Evolutionary conservation across 1,140 invertebrate species (phyloP), one percentile per base, ranked within the genome.

Genomic region (Gryllus bimaculatus): DNA sequence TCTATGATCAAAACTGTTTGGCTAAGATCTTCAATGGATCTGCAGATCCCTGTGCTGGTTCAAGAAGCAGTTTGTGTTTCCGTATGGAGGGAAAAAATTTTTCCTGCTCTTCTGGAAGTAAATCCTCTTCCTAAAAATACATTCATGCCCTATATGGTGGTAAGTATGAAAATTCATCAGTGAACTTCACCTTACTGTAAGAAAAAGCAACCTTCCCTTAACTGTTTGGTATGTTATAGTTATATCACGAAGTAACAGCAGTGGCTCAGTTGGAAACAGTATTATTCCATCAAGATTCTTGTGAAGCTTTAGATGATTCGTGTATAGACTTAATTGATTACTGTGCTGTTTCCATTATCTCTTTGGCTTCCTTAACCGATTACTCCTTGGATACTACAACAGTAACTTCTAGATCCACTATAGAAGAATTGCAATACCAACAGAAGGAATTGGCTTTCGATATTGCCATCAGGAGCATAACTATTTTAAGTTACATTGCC

Each of bases 261-360:
- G 87, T 93, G 48, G 91, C 92, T 4, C 83, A 95, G 0, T 83
- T 95, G 48, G 93, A 95, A 85, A 89, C 91, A 10, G 88, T 94
- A 54, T 85, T 94, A 8, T 95, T 90, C 83, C 93, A 95, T 84
- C 88, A 89, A 10, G 92, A 91, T 82, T 89, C 91, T 47, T 91
- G 89, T 78, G 90, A 93, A 82, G 89, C 90, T 48, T 85, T 95
- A 74, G 89, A 89, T 74, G 93, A 95, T 76, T 86, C 89, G 10
- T 86, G 90, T 20, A 86, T 93, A 10, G 94, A 95, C 86, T 83
- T 95, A 2, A 86, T 94, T n/a, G 92, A 94, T 84, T 95, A 95
- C 48, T 74, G 48, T 77, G n/a, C 79, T 10, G 76, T 26, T 26
- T 74, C 79, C 74, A 83, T 92, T 0, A 89, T 88, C 21, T 13